Base-by-base conservation (phyloP, 92 coral and sea anemone species). In the Phenganax stokvisi region DNA sequence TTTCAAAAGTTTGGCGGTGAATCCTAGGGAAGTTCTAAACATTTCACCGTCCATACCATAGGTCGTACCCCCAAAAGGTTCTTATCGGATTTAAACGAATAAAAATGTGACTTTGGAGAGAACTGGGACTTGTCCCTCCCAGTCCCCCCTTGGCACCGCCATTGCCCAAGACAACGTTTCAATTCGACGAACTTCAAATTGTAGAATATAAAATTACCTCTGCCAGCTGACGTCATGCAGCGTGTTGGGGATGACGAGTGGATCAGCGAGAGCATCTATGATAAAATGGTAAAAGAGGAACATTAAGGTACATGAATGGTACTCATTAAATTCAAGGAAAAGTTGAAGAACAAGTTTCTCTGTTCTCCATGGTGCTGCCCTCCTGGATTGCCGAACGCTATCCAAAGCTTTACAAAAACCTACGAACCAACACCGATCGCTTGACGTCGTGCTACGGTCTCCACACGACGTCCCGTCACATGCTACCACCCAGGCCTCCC, bases 401-500 rank as follows among this genome's bases (percentile, higher is more conserved):
- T 54, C 85, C 88, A 28, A 37, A 72, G 12, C 59, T 80, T 52
- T 15, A 29, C 60, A 69, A 72, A 72, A 63, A 85, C 29, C 76
- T 85, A 15, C 77, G 72, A 73, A 69, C 20, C 16, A 85, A 85
- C 79, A 85, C 85, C 56, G 77, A 80, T 31, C 83, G 78, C 27
- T 56, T 85, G 61, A 85, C 84, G 68, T 80, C 88, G 28, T 82
- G 83, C 77, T 85, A 79, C 67, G 88, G 80, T 56, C 12, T 72
- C 51, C 76, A 85, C 63, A 85, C 88, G 37, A 85, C 88, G 0
- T 74, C 72, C 56, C 88, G 75, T 57, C 88, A 80, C 73, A 76
- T 80, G 71, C 72, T 77, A 51, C 29, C 56, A 74, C 69, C 97
- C 97, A 9, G 65, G 58, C 15, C 54, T 76, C 13, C 93, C 97